Percentiles rank a stretch among this genome's conserved stretches.
Conservation (phyloP, 2,113 vertebrate genomes). For the Archocentrus centrarchus region DNA sequence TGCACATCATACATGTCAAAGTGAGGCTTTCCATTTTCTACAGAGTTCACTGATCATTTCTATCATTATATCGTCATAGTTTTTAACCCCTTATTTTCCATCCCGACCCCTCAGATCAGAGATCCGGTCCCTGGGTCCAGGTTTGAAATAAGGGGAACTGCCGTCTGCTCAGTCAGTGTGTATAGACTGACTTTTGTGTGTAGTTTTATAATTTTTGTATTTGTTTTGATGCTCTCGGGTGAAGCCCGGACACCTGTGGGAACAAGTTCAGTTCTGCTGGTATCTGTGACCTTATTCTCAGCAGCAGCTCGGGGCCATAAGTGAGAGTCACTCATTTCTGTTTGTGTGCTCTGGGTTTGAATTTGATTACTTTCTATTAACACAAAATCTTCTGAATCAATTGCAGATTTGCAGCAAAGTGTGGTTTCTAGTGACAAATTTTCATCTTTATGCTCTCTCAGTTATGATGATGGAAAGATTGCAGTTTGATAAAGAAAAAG, state of each 20-base stretch:
- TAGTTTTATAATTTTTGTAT: neutral
- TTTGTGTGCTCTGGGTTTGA: neutral
- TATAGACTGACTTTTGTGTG: neutral
- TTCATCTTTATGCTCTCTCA: neutral
- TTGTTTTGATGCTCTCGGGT: too few species aligned
- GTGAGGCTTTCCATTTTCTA: neutral
- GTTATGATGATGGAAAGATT: neutral
- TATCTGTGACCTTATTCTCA: neutral
- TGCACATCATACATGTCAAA: neutral
- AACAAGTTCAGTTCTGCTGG: neutral
- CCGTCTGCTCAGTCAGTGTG: neutral
- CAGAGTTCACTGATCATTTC: neutral
- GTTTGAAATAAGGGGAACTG: too few species aligned
- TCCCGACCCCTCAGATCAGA: too few species aligned
- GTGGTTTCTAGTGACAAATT: neutral
- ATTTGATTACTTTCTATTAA: neutral
- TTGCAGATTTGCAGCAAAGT: neutral
- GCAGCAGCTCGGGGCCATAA: neutral
- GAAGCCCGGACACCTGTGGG: neutral
- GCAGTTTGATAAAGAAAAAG: neutral
- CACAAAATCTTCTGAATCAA: rapidly evolving
- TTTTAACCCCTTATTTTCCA: neutral
- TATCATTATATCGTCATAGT: neutral
- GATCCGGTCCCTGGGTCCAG: too few species aligned
- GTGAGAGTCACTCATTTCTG: neutral